A percentile compares a stretch with the other conserved stretches of the same genome.
Evolutionary conservation across 2,797 vertebrate species (phyloP).

Genomic region (Spinus olivaceus): DNA sequence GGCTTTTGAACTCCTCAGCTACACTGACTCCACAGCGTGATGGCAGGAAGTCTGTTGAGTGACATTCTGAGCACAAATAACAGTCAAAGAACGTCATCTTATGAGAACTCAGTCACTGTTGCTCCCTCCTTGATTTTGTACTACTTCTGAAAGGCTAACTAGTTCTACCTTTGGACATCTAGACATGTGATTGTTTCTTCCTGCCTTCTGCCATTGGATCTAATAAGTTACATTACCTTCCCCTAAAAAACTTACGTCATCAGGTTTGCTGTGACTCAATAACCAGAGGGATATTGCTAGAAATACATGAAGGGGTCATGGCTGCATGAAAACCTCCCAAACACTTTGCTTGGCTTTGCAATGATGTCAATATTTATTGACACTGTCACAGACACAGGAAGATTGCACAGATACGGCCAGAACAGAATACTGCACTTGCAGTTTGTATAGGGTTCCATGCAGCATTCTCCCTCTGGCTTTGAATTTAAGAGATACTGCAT

Average conservation of each 20-base stretch:
- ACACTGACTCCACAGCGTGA: background rate
- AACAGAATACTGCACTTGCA: background rate
- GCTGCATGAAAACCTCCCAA: constrained; percentile 21
- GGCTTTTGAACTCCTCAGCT: background rate
- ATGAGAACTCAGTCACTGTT: background rate
- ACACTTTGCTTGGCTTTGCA: constrained; percentile 17
- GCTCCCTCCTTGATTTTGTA: background rate
- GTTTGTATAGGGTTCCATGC: background rate
- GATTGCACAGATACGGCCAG: background rate
- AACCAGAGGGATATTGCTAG: background rate
- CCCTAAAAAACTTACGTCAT: background rate
- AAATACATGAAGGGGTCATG: background rate
- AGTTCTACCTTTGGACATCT: background rate
- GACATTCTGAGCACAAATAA: background rate
- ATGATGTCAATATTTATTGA: constrained; percentile 26
- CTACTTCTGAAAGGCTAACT: background rate
- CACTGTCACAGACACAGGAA: background rate
- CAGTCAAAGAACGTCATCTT: background rate
- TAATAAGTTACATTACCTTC: background rate
- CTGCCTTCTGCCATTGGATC: background rate
- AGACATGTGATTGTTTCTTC: background rate
- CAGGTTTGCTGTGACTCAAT: background rate
- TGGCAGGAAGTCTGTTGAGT: background rate
- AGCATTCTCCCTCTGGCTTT: background rate
- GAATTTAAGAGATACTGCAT: background rate